Conservation (phyloP, 30 jellyfish, hydroid and myxozoan species). For the Cassiopea xamachana region DNA sequence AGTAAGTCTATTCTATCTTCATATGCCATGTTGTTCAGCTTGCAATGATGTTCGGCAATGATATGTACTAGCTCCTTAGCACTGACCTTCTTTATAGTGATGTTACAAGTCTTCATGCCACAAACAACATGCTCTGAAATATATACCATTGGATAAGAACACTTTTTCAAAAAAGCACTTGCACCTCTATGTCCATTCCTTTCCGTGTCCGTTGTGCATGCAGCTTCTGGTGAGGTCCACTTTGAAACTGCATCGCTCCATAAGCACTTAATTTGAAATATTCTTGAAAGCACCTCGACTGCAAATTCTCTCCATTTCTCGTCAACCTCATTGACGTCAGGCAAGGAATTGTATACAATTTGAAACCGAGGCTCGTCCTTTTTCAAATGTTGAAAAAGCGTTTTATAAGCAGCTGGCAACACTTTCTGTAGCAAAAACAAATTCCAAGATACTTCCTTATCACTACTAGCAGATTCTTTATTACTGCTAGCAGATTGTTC, state of each 20-base stretch:
- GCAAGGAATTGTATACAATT: conserved; percentile 27
- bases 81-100: background rate
- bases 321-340: conserved; percentile 36
- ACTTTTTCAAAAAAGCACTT: background rate
- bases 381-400: conserved; percentile 1
- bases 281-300: background rate
- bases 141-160: background rate
- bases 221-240: conserved; percentile 17
- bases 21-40: background rate
- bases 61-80: background rate
- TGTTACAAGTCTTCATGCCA: background rate
- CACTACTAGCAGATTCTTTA: conserved; percentile 16
- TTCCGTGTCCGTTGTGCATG: background rate
- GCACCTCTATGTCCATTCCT: conserved; percentile 6
- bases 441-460: conserved; percentile 51
- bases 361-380: background rate
- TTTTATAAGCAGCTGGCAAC: conserved; percentile 41
- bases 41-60: background rate
- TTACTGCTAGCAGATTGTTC: conserved; percentile 3
- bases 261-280: conserved; percentile 5
- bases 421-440: conserved; percentile 26
- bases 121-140: conserved; percentile 30
- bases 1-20: conserved; percentile 28
- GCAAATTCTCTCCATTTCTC: conserved; percentile 51
- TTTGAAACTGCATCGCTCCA: conserved; percentile 57